Evolutionary conservation across 2,888 invertebrate species (phyloP), one percentile per base, ranked within the genome.

Genomic region (Cheilosia impressa): DNA sequence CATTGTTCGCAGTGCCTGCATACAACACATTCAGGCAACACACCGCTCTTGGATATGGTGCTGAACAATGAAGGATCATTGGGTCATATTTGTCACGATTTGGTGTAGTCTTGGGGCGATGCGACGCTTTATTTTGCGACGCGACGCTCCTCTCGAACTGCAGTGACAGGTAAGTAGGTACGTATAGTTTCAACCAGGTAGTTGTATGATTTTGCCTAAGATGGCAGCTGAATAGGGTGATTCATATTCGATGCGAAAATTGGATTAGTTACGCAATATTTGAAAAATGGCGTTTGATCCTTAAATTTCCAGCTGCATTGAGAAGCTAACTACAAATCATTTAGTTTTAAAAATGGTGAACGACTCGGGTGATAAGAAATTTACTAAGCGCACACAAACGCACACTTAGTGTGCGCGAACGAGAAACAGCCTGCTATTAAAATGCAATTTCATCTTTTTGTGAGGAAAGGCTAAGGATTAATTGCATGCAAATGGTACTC

Each of bases 11-110:
- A 17, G 69, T 60, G 65, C 27, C 58, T 52, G 60, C 53, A 60
- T 17, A 77, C 52, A 17, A 31, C n/a, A 60, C n/a, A 6, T 19
- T 31, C 55, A 76, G 63, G 76, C 17, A 43, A 34, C 47, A 43
- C 22, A 22, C 66, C 15, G 24, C 38, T 22, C 63, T 5, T 22
- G 24, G 22, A 13, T 52, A 24, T 24, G 22, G 15, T 58, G 69
- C 9, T 66, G 62, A 85, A 85, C 81, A 85, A 81, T 81, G 77
- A 72, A 77, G 76, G 85, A 80, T 85, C 85, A 81, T 85, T 85
- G 77, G 85, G 81, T 85, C 81, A 81, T 66, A 85, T 77, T 81
- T 85, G 81, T 81, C 85, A 85, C 84, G 84, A 85, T 76, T 76
- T 76, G 76, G 47, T 77, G 4, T 13, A 72, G 81, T 81, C 66